Evolutionary conservation across 35 echinoderm and acorn worm species (phyloP).

Genomic region (Strongylocentrotus purpuratus): DNA sequence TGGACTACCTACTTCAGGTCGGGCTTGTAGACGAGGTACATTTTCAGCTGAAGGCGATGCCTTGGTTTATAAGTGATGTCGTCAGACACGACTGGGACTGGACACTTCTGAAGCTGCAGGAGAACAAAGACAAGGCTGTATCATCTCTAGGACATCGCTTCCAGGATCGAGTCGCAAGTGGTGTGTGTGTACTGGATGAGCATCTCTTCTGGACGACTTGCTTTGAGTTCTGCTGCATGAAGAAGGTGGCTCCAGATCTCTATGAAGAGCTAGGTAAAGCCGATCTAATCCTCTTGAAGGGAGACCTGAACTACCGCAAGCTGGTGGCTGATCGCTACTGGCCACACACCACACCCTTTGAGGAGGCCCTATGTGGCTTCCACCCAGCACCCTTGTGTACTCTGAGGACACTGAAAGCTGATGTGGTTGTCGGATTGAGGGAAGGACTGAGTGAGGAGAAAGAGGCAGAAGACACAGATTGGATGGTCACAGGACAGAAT

Average conservation of each 20-base stretch:
- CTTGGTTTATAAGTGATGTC: conserved; percentile 97
- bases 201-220: conserved; percentile 94
- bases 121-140: conserved; percentile 46
- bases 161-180: conserved; percentile 49
- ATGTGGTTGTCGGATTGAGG: conserved; percentile 79
- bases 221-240: conserved; percentile 81
- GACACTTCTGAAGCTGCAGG: conserved; percentile 67
- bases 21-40: conserved; percentile 62
- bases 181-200: conserved; percentile 64
- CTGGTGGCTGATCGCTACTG: conserved; percentile 83
- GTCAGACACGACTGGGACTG: conserved; percentile 72
- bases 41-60: conserved; percentile 92
- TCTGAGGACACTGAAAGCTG: conserved; percentile 78
- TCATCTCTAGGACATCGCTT: conserved; percentile 62
- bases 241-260: conserved; percentile 72
- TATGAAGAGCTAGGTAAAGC: conserved; percentile 77
- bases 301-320: conserved; percentile 98
- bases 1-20: conserved; percentile 64
- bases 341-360: conserved; percentile 86
- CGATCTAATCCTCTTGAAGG: conserved; percentile 80
- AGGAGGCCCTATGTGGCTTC: conserved; percentile 82
- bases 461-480: conserved; percentile 64
- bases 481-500: conserved; percentile 86
- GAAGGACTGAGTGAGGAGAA: conserved; percentile 70
- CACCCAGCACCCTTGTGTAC: conserved; percentile 84